Conservation (phyloP, 2,797 vertebrate species). For the Gymnoscopelus microlampas region DNA sequence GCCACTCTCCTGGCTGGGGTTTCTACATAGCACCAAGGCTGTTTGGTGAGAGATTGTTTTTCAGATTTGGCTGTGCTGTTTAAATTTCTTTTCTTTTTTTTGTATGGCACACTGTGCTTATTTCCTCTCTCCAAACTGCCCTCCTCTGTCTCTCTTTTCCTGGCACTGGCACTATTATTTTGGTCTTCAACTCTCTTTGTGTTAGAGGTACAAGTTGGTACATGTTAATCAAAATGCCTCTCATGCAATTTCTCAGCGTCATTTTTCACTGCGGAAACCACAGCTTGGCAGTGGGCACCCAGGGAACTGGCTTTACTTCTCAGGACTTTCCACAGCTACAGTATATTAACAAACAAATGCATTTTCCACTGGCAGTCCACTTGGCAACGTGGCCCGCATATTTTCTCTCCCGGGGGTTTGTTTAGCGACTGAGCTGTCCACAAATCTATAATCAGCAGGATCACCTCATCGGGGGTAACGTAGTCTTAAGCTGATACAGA, state of each 20-base stretch:
- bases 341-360: slow-evolving; percentile 71
- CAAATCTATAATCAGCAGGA: slow-evolving; percentile 73
- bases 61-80: slow-evolving; percentile 2
- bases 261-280: slow-evolving; percentile 64
- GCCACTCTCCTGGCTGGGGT: background rate
- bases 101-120: background rate
- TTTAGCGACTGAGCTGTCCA: slow-evolving; percentile 70
- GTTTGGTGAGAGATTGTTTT: background rate
- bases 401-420: slow-evolving; percentile 63
- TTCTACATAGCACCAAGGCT: background rate
- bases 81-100: background rate
- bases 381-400: slow-evolving; percentile 55
- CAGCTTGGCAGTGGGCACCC: slow-evolving; percentile 60
- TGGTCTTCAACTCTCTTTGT: slow-evolving; percentile 61
- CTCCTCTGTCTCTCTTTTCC: slow-evolving; percentile 5
- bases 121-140: slow-evolving; percentile 29
- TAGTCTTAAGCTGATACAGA: slow-evolving; percentile 52
- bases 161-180: slow-evolving; percentile 55
- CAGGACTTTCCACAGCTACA: slow-evolving; percentile 69
- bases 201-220: slow-evolving; percentile 68
- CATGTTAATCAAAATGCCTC: slow-evolving; percentile 74
- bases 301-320: slow-evolving; percentile 60
- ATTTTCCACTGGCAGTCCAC: slow-evolving; percentile 63
- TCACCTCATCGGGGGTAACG: slow-evolving; percentile 63
- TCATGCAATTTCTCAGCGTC: slow-evolving; percentile 65